phyloP scores from a whole-genome alignment of 2,888 invertebrate genomes.

The Sympetrum striolatum region DNA sequence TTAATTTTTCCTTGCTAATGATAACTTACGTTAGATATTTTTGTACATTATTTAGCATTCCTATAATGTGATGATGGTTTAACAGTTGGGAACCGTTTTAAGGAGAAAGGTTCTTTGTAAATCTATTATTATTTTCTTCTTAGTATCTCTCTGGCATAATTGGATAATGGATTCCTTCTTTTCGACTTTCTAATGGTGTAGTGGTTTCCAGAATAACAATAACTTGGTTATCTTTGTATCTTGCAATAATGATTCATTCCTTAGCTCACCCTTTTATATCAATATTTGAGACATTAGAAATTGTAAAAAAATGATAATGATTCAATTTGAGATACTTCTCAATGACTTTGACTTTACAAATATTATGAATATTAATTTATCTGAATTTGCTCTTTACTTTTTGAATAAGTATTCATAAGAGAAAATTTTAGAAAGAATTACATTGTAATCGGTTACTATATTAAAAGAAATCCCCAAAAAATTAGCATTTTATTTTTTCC shows the following conservation, averaged over 20 bases:
- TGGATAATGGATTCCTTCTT: conserved; percentile 1
- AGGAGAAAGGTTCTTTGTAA: neutral
- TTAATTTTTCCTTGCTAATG: neutral
- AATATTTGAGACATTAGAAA: neutral
- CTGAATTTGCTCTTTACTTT: neutral
- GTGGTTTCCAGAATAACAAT: conserved; percentile 6
- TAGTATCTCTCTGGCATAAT: neutral
- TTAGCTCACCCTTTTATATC: neutral
- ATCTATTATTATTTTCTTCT: neutral
- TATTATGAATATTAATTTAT: no score
- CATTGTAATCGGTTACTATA: neutral
- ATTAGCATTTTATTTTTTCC: neutral
- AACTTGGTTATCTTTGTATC: neutral
- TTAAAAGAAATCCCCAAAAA: neutral
- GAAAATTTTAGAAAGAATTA: neutral
- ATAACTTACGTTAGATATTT: neutral
- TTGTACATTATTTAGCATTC: neutral
- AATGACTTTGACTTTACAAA: no score
- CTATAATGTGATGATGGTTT: neutral
- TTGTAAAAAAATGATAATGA: no score
- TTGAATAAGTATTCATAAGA: neutral
- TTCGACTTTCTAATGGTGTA: conserved; percentile 25
- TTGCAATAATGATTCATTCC: neutral
- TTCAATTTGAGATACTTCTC: no score
- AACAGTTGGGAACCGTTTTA: neutral